phyloP scores from a whole-genome alignment of 1,140 invertebrate species.

The Zaprionus kolodkinae region DNA sequence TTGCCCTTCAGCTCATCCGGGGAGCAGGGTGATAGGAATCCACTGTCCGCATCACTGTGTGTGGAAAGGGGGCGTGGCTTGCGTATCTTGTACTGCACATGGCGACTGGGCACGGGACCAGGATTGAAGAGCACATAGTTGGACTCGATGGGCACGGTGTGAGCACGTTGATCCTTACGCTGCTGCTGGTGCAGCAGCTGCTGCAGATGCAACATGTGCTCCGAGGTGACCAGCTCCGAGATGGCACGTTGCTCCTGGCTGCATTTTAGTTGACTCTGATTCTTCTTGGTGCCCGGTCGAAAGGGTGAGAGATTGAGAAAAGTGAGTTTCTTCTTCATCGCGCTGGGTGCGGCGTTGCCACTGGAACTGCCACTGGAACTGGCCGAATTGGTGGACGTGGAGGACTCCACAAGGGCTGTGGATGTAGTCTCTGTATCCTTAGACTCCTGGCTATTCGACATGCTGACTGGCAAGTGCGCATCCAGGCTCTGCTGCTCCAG shows the following conservation, averaged over 20 bases:
- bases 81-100: slow-evolving; percentile 82
- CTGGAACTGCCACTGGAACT: slow-evolving; percentile 63
- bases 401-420: slow-evolving; percentile 76
- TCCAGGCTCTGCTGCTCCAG: slow-evolving; percentile 67
- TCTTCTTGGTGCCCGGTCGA: slow-evolving; percentile 52
- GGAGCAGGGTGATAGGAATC: slow-evolving; percentile 81
- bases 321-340: slow-evolving; percentile 70
- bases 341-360: slow-evolving; percentile 34
- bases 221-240: slow-evolving; percentile 70
- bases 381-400: slow-evolving; percentile 71
- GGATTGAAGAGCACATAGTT: slow-evolving; percentile 83
- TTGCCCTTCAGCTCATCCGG: slow-evolving; percentile 77
- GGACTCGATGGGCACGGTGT: slow-evolving; percentile 80
- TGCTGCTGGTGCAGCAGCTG: slow-evolving; percentile 63
- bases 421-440: slow-evolving; percentile 81
- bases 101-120: slow-evolving; percentile 80
- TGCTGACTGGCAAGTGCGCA: slow-evolving; percentile 56
- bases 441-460: slow-evolving; percentile 81
- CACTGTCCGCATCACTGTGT: slow-evolving; percentile 83
- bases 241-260: slow-evolving; percentile 59
- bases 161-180: slow-evolving; percentile 63
- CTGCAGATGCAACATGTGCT: slow-evolving; percentile 78
- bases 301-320: slow-evolving; percentile 80
- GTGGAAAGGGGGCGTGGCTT: slow-evolving; percentile 76
- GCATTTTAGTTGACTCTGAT: slow-evolving; percentile 8